Conservation (phyloP, 2,113 vertebrate genomes). For the Antidorcas marsupialis region DNA sequence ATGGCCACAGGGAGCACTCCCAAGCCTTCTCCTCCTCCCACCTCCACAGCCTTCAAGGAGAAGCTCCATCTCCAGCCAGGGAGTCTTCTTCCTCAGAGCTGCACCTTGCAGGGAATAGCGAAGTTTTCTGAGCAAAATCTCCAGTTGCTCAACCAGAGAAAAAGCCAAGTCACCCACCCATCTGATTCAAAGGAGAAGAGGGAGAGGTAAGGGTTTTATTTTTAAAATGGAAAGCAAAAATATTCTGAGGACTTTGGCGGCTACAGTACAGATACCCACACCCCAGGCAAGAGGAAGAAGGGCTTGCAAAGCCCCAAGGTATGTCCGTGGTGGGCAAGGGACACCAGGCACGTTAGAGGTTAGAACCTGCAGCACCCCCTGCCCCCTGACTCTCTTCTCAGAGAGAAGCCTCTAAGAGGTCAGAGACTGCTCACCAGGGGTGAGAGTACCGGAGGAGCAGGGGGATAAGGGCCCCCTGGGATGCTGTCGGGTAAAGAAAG, state of each 20-base stretch:
- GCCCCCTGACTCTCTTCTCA: background rate
- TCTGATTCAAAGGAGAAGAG: background rate
- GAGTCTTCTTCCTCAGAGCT: background rate
- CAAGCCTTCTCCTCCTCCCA: background rate
- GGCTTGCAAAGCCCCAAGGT: background rate
- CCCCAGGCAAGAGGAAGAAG: background rate
- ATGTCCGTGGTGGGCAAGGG: too few species aligned
- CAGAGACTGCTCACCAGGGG: background rate
- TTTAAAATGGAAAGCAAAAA: conserved; percentile 40
- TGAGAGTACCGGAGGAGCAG: background rate
- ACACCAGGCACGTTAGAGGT: background rate
- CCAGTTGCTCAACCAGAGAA: background rate
- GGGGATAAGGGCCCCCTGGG: background rate
- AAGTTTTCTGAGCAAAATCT: conserved; percentile 54
- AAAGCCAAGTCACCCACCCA: conserved; percentile 11
- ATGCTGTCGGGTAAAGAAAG: background rate
- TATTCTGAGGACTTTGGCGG: background rate
- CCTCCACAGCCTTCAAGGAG: background rate
- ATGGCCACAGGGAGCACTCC: background rate
- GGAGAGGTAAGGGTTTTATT: conserved; percentile 22
- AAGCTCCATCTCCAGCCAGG: background rate
- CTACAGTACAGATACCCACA: background rate
- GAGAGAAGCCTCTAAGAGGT: background rate
- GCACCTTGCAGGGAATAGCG: background rate
- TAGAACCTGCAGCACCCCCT: background rate